These are phyloP conservation scores for Cyanoderma ruficeps DNA, from an alignment of 2,113 vertebrate species.

Conservation along the genomic window DNA sequence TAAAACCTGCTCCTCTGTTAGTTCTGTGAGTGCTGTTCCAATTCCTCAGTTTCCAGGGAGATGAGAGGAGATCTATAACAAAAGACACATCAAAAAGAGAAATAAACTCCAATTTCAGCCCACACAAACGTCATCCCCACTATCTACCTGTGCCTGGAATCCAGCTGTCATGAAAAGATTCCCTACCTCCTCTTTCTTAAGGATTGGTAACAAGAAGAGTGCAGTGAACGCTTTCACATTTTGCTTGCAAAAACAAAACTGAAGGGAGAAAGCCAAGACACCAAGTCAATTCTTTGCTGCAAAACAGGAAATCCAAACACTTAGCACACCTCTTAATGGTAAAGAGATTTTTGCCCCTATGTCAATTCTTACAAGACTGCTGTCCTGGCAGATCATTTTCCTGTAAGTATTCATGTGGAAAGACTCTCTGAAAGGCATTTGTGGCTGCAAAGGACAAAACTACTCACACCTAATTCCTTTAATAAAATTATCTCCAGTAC, in stretches of 20 bases:
- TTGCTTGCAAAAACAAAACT: neutral
- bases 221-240: neutral
- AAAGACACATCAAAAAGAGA: neutral
- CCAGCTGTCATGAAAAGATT: neutral
- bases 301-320: neutral
- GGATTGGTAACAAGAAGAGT: neutral
- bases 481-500: neutral
- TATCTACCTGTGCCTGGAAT: neutral
- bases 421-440: neutral
- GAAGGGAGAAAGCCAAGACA: neutral
- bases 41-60: slow-evolving; percentile 46
- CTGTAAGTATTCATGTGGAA: neutral
- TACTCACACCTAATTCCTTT: neutral
- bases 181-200: neutral
- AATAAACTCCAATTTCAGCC: slow-evolving; percentile 5
- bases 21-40: neutral
- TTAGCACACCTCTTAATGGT: neutral
- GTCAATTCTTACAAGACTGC: neutral
- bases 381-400: neutral
- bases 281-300: neutral
- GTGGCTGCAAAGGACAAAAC: neutral
- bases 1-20: neutral
- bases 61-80: neutral
- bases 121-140: neutral
- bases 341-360: neutral